Percentiles rank a stretch among this genome's conserved stretches.
These are phyloP conservation scores for Sinosuthora webbiana DNA, from an alignment of 2,113 vertebrate genomes.

Conservation along the genomic window DNA sequence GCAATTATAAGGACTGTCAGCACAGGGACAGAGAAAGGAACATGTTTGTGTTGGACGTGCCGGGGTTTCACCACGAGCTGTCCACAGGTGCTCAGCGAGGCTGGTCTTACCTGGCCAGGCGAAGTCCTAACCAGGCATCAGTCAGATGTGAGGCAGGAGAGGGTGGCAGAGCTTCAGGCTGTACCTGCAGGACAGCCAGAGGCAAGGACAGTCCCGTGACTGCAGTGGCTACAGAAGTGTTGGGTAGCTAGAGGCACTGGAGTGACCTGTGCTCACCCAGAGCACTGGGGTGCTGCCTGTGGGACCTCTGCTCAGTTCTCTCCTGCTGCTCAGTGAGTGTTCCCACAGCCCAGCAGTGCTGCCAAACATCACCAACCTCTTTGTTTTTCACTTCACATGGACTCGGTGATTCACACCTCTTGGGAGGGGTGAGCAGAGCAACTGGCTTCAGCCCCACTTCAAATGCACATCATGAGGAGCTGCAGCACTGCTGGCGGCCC, in stretches of 20 bases:
- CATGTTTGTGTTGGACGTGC: not conserved
- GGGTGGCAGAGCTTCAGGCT: not conserved
- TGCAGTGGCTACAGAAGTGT: not conserved
- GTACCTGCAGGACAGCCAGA: fast-evolving
- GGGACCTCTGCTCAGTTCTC: fast-evolving
- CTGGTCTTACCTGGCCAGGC: too few relatives aligned
- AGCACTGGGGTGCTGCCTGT: fast-evolving
- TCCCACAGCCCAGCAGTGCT: not conserved
- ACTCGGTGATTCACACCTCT: not conserved
- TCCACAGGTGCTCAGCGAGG: fast-evolving
- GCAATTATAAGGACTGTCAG: not conserved
- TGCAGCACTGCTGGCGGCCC: not conserved
- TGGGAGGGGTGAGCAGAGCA: not conserved
- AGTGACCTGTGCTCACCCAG: fast-evolving
- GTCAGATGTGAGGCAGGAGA: not conserved
- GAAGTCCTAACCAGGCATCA: not conserved
- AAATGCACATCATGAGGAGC: not conserved
- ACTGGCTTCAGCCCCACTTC: not conserved
- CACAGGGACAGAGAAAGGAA: fast-evolving
- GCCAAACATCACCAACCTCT: not conserved
- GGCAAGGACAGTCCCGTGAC: fast-evolving
- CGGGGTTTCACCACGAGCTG: not conserved
- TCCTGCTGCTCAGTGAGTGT: not conserved
- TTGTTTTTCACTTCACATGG: not conserved
- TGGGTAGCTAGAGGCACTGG: not conserved